phyloP scores from a whole-genome alignment of 2,888 invertebrate species.

The Dasypogon diadema region DNA sequence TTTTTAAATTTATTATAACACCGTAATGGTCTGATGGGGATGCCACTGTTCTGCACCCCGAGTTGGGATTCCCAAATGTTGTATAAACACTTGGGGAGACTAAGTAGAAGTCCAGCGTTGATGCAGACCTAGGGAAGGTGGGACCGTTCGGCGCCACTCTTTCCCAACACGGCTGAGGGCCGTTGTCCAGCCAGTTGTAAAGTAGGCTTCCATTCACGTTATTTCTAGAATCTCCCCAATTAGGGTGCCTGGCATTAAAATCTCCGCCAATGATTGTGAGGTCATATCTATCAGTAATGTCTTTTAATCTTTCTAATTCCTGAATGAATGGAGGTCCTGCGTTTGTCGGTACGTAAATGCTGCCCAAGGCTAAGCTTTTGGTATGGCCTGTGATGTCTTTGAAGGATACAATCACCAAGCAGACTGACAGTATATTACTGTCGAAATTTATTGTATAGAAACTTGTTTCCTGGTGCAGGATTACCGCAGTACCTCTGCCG shows the following conservation, averaged over 20 bases:
- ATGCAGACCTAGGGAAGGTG: background rate
- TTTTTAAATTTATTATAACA: background rate
- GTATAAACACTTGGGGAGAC: background rate
- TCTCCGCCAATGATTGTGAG: background rate
- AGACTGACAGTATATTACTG: background rate
- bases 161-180: background rate
- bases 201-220: background rate
- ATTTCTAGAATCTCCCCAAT: background rate
- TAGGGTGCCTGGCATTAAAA: conserved; percentile 3
- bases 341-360: background rate
- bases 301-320: background rate
- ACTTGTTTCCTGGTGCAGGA: background rate
- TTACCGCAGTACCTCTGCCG: background rate
- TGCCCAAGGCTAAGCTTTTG: background rate
- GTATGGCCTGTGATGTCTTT: background rate
- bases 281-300: background rate
- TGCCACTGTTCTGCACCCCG: background rate
- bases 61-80: background rate
- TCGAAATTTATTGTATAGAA: background rate
- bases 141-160: background rate
- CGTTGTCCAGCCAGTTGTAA: background rate
- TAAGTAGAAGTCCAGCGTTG: background rate
- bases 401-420: background rate
- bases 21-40: conserved; percentile 1
- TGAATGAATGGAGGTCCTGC: too few species aligned